phyloP scores from a whole-genome alignment of 2,797 vertebrate species.

The Sternotherus odoratus region DNA sequence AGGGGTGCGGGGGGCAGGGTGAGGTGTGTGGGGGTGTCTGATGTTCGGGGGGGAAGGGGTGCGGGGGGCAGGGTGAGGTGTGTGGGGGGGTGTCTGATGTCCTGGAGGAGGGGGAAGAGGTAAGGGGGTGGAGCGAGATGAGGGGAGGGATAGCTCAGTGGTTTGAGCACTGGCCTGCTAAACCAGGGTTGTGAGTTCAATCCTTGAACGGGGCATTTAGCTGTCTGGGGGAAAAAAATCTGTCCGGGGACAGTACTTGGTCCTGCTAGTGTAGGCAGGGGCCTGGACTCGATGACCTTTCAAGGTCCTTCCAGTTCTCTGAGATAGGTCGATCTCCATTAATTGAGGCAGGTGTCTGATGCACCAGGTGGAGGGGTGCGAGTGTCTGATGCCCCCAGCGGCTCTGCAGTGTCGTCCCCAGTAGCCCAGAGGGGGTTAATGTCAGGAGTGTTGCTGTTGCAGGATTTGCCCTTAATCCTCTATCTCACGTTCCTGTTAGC shows the following conservation, averaged over 20 bases:
- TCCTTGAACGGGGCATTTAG: too few species aligned
- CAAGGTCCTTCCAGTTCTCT: too few species aligned
- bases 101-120: background rate
- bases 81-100: rapidly evolving
- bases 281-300: too few species aligned
- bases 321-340: too few species aligned
- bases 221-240: too few species aligned
- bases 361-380: rapidly evolving
- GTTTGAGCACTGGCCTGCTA: too few species aligned
- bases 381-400: background rate
- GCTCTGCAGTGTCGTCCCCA: background rate
- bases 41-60: too few species aligned
- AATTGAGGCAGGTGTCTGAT: background rate
- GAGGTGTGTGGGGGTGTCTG: background rate
- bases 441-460: background rate
- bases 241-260: too few species aligned
- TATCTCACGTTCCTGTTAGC: background rate
- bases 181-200: too few species aligned
- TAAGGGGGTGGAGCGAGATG: rapidly evolving
- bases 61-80: background rate
- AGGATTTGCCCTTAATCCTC: background rate
- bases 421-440: background rate
- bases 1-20: too few species aligned
- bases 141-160: too few species aligned
- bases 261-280: too few species aligned